Evolutionary conservation across 2,113 vertebrate species (phyloP), one percentile per base, ranked within the genome.

Genomic region (Uria aalge): DNA sequence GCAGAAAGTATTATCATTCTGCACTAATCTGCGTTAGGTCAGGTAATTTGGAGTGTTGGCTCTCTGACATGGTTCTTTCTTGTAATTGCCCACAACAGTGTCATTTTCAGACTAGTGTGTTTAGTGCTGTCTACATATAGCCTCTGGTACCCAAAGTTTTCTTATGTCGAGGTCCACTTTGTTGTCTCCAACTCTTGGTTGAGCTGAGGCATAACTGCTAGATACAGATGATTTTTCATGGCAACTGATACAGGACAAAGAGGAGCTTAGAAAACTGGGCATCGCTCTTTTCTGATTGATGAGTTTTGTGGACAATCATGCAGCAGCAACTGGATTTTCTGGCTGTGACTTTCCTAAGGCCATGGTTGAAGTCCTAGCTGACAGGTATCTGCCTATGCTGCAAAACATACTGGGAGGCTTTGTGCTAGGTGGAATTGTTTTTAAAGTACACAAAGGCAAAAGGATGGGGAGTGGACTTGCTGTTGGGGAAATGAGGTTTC

Each of bases 51-150:
- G 66, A 83, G 11, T 57, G 41, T 18, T 60, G 45, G 5, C 36
- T 92, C 22, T 77, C 82, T 84, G 38, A 38, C 2, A 3, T n/a
- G 7, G 10, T 24, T 60, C 21, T 72, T 32, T 63, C 14, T 38
- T 26, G 34, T 19, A 73, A 41, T 30, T 36, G 8, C 32, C 55
- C 32, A 16, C 1, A 1, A 34, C 36, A 50, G 7, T 53, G 45
- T 32, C 4, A 19, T 87, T 95, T 85, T 67, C 60, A 85, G 29
- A 76, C 24, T 40, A 13, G 5, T 55, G 5, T 50, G 24, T 15
- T 82, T 13, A 27, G 1, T 36, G 19, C 40, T 78, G 5, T 34
- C 53, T 64, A 1, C 38, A 26, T 27, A 40, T 0, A 1, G 7
- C 1, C 1, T 29, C 15, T 41, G 8, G 41, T 86, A 48, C 15